phyloP scores from a whole-genome alignment of 37 sponge, comb jelly and placozoan genomes.

The Hexactinellida sp. region DNA sequence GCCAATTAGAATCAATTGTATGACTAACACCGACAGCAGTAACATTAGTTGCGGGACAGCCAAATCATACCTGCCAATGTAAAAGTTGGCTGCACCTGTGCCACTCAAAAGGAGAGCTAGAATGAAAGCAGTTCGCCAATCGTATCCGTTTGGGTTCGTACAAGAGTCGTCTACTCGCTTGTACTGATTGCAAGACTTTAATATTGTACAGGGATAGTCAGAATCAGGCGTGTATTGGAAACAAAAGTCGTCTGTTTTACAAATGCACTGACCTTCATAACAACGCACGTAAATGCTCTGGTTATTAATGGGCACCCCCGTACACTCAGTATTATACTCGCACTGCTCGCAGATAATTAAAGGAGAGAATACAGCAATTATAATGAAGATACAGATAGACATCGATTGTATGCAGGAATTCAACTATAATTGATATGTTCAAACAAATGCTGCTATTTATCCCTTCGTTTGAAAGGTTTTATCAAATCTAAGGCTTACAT shows the following conservation, averaged over 20 bases:
- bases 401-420: not conserved
- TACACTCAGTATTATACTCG: not conserved
- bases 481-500: not conserved
- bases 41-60: not conserved
- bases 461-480: not conserved
- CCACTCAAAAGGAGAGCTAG: not conserved
- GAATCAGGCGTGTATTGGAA: not conserved
- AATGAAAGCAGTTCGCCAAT: not conserved
- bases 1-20: not conserved
- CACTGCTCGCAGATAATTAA: not conserved
- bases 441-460: not conserved
- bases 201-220: not conserved
- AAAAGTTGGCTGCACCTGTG: not conserved
- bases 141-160: not conserved
- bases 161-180: not conserved
- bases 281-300: slow-evolving; percentile 1
- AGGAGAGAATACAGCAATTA: not conserved
- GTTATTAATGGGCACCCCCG: not conserved
- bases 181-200: not conserved
- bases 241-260: slow-evolving; percentile 9
- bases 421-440: not conserved
- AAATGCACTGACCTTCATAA: not conserved
- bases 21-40: not conserved
- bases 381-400: not conserved
- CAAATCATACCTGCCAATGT: not conserved